Conservation (phyloP, 2,113 vertebrate genomes). For the Athene cunicularia region DNA sequence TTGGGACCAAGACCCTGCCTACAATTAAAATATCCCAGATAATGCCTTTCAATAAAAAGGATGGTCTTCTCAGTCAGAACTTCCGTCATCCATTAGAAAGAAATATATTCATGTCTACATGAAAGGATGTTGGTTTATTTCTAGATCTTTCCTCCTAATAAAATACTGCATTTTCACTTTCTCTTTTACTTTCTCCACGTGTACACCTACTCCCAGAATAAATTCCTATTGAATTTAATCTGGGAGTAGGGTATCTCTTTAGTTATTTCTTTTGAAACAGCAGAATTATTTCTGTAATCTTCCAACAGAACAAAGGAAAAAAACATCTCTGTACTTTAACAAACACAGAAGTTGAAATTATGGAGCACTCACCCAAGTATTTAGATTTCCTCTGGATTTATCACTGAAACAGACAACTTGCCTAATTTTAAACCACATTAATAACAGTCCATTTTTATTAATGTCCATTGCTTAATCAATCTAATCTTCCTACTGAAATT, state of each 20-base stretch:
- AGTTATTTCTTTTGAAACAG: neutral
- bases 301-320: neutral
- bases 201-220: neutral
- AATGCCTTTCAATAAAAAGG: neutral
- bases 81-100: neutral
- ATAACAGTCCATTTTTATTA: neutral
- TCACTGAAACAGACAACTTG: neutral
- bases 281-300: neutral
- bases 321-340: neutral
- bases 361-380: neutral
- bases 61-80: neutral
- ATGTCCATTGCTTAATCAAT: neutral
- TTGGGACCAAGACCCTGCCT: neutral
- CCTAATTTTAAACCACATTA: neutral
- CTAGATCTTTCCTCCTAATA: neutral
- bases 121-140: neutral
- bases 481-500: neutral
- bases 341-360: neutral
- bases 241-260: neutral
- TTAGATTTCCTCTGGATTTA: neutral
- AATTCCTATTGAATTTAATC: neutral
- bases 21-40: neutral
- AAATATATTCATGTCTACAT: neutral
- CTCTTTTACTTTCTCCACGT: neutral
- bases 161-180: neutral